Evolutionary conservation across 1,140 invertebrate species (phyloP), one percentile per base, ranked within the genome.

Genomic region (Melitaea cinxia): DNA sequence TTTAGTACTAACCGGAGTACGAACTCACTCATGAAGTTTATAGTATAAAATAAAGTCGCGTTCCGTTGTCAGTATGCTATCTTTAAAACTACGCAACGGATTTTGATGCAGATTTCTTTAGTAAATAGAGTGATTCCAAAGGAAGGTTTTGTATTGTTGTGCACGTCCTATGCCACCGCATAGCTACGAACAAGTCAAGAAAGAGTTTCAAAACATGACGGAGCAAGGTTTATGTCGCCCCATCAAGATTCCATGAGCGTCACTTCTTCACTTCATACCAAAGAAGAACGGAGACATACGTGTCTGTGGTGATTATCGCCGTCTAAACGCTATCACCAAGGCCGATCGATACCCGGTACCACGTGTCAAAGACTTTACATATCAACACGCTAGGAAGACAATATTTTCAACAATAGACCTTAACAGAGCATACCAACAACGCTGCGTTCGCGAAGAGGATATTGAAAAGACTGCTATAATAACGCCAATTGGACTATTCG

Each of bases 141-240:
- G n/a, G n/a, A n/a, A n/a, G n/a, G n/a, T n/a, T n/a, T n/a, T n/a
- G n/a, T n/a, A 33, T 33, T 71, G 65, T n/a, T 56, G 61, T 15
- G 57, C 72, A 2, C 60, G 72, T 37, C 67, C 71, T 0, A 56
- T 77, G 1, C 39, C 66, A 28, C 74, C 68, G n/a, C 71, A 71
- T 28, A 30, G 60, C 4, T 73, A 72, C 28, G 54, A 69, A 19
- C 9, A 55, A 39, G 65, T 69, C 0, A 50, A 54, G 39, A 68
- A 57, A 23, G 71, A 72, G 54, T 68, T 73, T 9, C 53, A 68
- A 42, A 73, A 66, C 49, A 73, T 70, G 66, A 65, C 15, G 2
- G n/a, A 37, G 45, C 62, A 68, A 62, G 65, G 65, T n/a, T 28
- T 65, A 6, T 74, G 68, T 49, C 50, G 72, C 9, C 61, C 61